Percentiles rank a stretch among this genome's conserved stretches.
phyloP scores from a whole-genome alignment of 2,797 vertebrate species.

The Capromys pilorides region DNA sequence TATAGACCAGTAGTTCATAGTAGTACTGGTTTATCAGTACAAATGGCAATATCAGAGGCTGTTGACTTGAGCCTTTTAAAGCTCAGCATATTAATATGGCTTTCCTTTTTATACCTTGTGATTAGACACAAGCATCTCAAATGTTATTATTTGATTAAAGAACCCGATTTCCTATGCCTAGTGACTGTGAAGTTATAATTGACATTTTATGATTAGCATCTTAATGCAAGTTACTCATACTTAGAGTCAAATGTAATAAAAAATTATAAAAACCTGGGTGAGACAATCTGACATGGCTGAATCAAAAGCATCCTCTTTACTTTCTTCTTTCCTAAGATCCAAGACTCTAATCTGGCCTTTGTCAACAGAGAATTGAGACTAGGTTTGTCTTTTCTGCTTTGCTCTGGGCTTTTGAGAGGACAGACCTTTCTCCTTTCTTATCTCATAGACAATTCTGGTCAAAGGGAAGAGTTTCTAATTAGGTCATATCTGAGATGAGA shows the following conservation, averaged over 20 bases:
- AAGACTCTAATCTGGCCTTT: not conserved
- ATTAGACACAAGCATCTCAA: not conserved
- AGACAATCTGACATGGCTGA: not conserved
- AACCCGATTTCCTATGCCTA: too few species aligned
- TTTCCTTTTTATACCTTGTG: too few species aligned
- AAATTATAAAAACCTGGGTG: not conserved
- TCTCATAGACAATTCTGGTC: conserved; percentile 26
- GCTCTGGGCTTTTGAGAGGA: not conserved
- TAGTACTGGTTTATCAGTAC: too few species aligned
- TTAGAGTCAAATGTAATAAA: not conserved
- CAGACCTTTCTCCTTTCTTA: not conserved
- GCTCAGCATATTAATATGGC: too few species aligned
- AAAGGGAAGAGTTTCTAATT: conserved; percentile 32
- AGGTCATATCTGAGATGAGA: not conserved
- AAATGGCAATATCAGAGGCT: too few species aligned
- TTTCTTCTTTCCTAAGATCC: not conserved
- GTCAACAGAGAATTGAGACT: not conserved
- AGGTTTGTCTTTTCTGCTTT: not conserved
- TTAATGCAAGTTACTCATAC: not conserved
- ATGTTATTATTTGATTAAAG: not conserved
- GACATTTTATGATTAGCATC: not conserved
- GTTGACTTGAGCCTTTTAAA: too few species aligned
- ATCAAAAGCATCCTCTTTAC: not conserved
- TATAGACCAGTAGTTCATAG: too few species aligned
- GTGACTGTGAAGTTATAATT: not conserved